Evolutionary conservation across 2,888 invertebrate genomes (phyloP).

Genomic region (Drosophila algonquin): DNA sequence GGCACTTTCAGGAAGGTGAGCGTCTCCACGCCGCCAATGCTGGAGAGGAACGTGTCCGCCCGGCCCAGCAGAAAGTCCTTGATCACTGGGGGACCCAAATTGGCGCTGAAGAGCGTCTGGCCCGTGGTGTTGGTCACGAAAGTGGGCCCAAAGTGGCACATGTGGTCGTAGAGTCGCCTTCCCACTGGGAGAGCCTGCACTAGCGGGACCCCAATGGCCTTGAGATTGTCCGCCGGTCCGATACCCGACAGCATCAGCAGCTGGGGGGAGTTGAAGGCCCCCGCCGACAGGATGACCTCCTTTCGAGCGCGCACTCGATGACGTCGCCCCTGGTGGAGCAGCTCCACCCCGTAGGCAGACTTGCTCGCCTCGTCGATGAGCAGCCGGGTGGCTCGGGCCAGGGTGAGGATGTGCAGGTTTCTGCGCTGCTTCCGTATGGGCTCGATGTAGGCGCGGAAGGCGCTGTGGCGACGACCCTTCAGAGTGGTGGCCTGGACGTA

Average conservation of each 20-base stretch:
- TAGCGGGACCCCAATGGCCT: conserved; percentile 86
- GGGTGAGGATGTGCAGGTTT: conserved; percentile 89
- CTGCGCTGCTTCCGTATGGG: conserved; percentile 84
- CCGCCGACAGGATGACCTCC: conserved; percentile 94
- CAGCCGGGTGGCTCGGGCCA: conserved; percentile 87
- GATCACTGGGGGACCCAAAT: conserved; percentile 48
- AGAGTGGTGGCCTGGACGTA: conserved; percentile 87
- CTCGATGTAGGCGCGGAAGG: conserved; percentile 87
- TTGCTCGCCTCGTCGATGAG: conserved; percentile 87
- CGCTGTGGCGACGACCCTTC: conserved; percentile 87
- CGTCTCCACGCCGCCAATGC: conserved; percentile 87
- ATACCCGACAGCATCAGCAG: conserved; percentile 93
- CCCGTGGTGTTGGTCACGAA: conserved; percentile 81
- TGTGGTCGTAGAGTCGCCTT: conserved; percentile 86
- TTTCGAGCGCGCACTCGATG: conserved; percentile 87
- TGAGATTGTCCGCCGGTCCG: conserved; percentile 86
- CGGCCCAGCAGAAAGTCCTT: conserved; percentile 65
- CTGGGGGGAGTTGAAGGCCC: conserved; percentile 95
- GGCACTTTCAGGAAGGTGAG: conserved; percentile 87
- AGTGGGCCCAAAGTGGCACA: conserved; percentile 83
- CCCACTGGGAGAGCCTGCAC: conserved; percentile 89
- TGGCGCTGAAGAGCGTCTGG: conserved; percentile 57
- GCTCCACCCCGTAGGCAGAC: conserved; percentile 88
- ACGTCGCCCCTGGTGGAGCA: conserved; percentile 85
- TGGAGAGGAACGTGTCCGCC: conserved; percentile 84